Evolutionary conservation across 2,113 vertebrate genomes (phyloP).

Genomic region (Tinamus guttatus): DNA sequence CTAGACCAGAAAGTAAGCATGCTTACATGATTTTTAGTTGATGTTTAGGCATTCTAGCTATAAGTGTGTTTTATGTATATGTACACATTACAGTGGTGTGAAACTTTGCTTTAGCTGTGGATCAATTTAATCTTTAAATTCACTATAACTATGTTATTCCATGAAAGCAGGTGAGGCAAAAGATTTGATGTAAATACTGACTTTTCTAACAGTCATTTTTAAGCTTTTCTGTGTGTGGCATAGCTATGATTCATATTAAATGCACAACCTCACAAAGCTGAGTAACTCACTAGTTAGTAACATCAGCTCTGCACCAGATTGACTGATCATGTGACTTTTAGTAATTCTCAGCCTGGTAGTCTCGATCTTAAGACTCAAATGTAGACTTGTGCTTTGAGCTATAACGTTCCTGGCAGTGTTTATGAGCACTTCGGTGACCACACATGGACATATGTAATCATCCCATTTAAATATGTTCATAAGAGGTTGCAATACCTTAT

Average conservation of each 20-base stretch:
- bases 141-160: background rate
- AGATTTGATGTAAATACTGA: background rate
- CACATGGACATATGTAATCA: background rate
- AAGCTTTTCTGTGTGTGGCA: background rate
- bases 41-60: background rate
- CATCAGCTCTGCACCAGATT: accelerated
- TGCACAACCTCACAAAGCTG: background rate
- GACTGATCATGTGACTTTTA: background rate
- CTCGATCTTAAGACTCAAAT: accelerated
- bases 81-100: background rate
- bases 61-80: background rate
- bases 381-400: background rate
- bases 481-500: accelerated
- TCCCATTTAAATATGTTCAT: background rate
- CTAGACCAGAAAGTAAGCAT: background rate
- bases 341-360: background rate
- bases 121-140: background rate
- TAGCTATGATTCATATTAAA: background rate
- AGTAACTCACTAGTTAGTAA: background rate
- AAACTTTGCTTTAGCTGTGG: background rate
- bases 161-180: background rate
- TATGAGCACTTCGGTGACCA: background rate
- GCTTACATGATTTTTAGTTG: background rate
- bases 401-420: background rate
- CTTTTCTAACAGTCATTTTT: background rate